phyloP scores from a whole-genome alignment of 35 echinoderm and acorn worm species.

The Amphiura filiformis region DNA sequence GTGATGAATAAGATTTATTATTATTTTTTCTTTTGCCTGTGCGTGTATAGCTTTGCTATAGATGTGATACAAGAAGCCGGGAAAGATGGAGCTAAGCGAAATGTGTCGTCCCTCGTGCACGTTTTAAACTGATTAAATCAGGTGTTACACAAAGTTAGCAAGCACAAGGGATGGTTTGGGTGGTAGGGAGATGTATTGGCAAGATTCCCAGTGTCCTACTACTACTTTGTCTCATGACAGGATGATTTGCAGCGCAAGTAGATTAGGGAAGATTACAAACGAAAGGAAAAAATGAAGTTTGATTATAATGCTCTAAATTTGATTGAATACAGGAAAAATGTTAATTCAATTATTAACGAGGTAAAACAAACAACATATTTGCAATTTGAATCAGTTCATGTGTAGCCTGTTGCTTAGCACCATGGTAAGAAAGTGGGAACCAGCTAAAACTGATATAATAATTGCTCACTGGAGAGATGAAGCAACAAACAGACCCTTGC shows the following conservation, averaged over 20 bases:
- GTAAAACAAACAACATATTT: too few species aligned
- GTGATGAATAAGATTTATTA: background rate
- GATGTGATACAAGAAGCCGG: background rate
- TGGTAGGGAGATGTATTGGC: background rate
- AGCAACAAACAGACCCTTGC: background rate
- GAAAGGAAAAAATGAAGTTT: too few species aligned
- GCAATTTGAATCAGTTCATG: too few species aligned
- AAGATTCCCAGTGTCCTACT: background rate
- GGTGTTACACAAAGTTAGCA: conserved; percentile 11
- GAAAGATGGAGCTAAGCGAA: background rate
- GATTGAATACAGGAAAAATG: too few species aligned
- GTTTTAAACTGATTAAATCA: conserved; percentile 5
- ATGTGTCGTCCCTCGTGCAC: background rate
- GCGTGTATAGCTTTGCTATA: background rate
- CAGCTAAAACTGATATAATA: background rate
- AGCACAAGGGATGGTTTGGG: background rate
- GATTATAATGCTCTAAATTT: too few species aligned
- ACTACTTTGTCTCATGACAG: too few species aligned
- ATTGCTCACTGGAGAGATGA: conserved; percentile 9
- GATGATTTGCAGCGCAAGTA: too few species aligned
- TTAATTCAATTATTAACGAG: too few species aligned
- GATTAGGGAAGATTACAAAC: too few species aligned
- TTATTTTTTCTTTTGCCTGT: background rate
- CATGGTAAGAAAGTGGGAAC: background rate
- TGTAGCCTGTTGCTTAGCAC: background rate